A percentile compares a stretch with the other conserved stretches of the same genome.
Conservation (phyloP, 2,113 vertebrate species). For the Illadopsis cleaveri region DNA sequence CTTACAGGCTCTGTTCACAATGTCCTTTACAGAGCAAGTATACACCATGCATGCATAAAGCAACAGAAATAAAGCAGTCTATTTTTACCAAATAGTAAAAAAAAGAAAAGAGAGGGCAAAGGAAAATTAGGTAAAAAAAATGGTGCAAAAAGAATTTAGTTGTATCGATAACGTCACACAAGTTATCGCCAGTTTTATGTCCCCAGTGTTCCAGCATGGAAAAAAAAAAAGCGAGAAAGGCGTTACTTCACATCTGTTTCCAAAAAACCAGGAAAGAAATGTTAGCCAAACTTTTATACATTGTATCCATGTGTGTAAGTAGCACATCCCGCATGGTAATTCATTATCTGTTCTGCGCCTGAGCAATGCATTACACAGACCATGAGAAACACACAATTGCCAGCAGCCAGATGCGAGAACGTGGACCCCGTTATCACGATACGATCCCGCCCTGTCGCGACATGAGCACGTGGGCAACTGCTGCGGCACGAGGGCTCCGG, state of each 20-base stretch:
- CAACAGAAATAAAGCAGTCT: not conserved
- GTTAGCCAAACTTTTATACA: not conserved
- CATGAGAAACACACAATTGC: rapidly evolving
- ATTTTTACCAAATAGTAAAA: not conserved
- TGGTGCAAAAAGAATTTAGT: not conserved
- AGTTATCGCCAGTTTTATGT: not conserved
- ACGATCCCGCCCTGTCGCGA: not conserved
- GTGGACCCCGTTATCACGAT: not conserved
- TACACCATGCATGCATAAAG: not conserved
- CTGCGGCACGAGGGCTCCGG: not conserved
- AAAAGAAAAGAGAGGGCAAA: rapidly evolving
- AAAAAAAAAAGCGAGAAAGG: not conserved
- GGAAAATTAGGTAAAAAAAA: not conserved
- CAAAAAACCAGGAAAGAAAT: not conserved
- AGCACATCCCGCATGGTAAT: not conserved
- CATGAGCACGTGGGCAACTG: not conserved
- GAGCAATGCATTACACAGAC: not conserved
- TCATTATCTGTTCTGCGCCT: not conserved
- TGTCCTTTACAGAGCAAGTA: not conserved
- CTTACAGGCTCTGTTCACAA: not conserved
- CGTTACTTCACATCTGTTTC: not conserved
- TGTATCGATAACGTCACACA: not conserved
- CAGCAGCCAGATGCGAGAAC: rapidly evolving
- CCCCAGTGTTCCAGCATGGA: rapidly evolving
- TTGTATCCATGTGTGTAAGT: rapidly evolving